Base-by-base conservation (phyloP, 2,797 vertebrate species). In the Acanthopagrus latus region DNA sequence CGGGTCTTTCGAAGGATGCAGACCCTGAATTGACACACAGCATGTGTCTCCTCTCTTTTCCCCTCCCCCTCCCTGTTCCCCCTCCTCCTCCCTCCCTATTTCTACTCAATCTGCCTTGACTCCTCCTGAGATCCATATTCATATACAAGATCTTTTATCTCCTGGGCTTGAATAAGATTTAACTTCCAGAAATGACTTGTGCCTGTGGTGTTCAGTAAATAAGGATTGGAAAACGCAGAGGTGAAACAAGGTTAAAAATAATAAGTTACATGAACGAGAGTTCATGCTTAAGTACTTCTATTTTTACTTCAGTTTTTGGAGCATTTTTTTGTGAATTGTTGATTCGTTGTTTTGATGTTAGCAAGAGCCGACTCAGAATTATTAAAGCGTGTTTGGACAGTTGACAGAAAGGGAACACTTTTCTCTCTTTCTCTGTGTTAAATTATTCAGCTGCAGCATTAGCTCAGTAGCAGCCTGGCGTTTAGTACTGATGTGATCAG, bases 381-480 rank as follows among this genome's bases (percentile, higher is more conserved):
- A 65, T 75, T 76, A 71, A 85, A 71, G 21, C 21, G 25, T 78
- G 57, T 80, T 69, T 59, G 60, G 67, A 63, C 60, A 72, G 64
- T 62, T 86, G 81, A 87, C 55, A 44, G 78, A 75, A 58, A 58
- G 71, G 25, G 20, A 81, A 48, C 23, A 52, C 85, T 76, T 83
- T 69, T 65, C 75, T 82, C 73, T 85, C 64, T 82, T 80, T 74
- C 67, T 71, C 62, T 81, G 58, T 76, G 81, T 89, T 94, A 68
- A 94, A 94, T 95, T 89, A 93, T 94, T 93, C 78, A 94, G 76
- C 79, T 84, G 80, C 84, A 84, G 89, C 86, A 84, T 93, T 92
- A 91, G 91, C 90, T 93, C 89, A 64, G 82, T 93, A 80, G 88
- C 90, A 88, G 86, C 74, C 21, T 55, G 25, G 81, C 57, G 66